Conservation (phyloP, 2,797 vertebrate genomes). For the Agapornis canus region DNA sequence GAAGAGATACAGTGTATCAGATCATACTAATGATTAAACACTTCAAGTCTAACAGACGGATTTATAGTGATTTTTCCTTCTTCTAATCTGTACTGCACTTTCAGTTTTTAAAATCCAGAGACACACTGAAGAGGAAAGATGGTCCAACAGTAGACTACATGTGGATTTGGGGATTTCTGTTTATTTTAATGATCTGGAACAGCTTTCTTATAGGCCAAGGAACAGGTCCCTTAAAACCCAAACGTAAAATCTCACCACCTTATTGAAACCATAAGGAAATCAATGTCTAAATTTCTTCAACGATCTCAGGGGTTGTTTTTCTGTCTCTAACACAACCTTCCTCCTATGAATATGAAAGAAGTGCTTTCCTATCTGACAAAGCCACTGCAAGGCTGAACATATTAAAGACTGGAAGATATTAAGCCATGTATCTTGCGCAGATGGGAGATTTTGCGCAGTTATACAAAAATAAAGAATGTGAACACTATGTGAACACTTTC, state of each 20-base stretch:
- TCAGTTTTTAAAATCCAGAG: not conserved
- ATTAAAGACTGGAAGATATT: not conserved
- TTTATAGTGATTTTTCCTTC: not conserved
- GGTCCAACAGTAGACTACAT: not conserved
- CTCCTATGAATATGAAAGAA: not conserved
- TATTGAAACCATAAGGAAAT: not conserved
- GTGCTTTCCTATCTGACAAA: not conserved
- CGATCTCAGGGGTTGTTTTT: not conserved
- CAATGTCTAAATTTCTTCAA: not conserved
- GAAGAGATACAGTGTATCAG: not conserved
- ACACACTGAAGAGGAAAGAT: not conserved
- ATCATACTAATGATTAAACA: not conserved
- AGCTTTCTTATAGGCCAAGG: not conserved
- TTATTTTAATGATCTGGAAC: not conserved
- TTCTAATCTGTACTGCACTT: not conserved
- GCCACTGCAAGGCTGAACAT: not conserved
- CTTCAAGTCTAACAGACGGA: not conserved
- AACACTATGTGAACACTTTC: not conserved
- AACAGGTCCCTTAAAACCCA: not conserved
- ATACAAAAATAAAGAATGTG: not conserved
- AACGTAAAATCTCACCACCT: not conserved
- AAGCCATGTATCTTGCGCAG: not conserved
- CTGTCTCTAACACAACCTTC: not conserved
- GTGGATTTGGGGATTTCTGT: not conserved
- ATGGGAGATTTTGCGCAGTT: not conserved